These are phyloP conservation scores for Callosobruchus maculatus DNA, from an alignment of 2,888 invertebrate genomes.

Conservation along the genomic window DNA sequence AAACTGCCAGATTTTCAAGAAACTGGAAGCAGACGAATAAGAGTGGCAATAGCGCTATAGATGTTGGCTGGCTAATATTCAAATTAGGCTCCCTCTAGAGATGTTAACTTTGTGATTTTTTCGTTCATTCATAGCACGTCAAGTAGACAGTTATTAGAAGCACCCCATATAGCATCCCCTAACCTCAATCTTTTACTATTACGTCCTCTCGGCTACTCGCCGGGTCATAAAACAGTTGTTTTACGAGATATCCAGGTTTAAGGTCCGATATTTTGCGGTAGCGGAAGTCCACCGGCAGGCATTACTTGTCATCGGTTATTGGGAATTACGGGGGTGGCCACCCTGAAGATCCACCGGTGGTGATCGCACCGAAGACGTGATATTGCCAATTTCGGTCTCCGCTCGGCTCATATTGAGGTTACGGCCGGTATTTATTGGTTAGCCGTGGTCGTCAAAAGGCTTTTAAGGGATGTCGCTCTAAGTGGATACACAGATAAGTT, in stretches of 20 bases:
- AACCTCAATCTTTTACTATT: background rate
- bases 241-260: conserved; percentile 30
- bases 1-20: no score
- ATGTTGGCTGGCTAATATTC: no score
- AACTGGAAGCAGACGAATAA: no score
- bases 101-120: no score
- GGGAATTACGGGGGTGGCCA: conserved; percentile 32
- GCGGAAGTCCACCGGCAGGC: conserved; percentile 24
- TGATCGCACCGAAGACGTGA: background rate
- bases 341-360: no score
- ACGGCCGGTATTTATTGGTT: background rate
- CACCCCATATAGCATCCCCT: background rate
- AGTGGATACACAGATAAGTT: background rate
- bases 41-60: no score
- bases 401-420: background rate
- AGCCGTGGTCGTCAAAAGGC: background rate
- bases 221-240: conserved; percentile 23
- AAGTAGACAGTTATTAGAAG: background rate
- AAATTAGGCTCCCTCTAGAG: no score
- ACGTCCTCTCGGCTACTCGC: conserved; percentile 1
- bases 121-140: background rate
- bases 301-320: conserved; percentile 42
- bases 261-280: conserved; percentile 34
- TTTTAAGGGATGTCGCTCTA: background rate
- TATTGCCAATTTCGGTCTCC: conserved; percentile 15